A percentile compares a stretch with the other conserved stretches of the same genome.
Conservation (phyloP, 1,140 invertebrate species). For the Apis florea region DNA sequence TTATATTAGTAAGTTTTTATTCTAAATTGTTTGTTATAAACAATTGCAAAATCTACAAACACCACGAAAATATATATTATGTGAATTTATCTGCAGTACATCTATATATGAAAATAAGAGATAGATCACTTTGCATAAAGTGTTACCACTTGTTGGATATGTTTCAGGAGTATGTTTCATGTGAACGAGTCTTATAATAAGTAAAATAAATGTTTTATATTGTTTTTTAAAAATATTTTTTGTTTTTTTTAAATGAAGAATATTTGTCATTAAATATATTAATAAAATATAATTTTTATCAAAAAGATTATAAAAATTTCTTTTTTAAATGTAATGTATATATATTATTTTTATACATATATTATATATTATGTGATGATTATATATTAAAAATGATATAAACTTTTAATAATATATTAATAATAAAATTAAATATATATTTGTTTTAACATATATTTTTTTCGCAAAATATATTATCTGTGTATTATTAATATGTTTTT, state of each 20-base stretch:
- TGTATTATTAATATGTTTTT: background rate
- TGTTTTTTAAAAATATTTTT: too few relatives aligned
- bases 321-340: background rate
- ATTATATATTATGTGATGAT: background rate
- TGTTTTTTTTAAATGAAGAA: background rate
- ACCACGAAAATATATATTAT: background rate
- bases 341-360: too few relatives aligned
- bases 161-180: background rate
- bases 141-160: conserved; percentile 25
- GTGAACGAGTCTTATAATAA: background rate
- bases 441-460: background rate
- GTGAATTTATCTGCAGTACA: conserved; percentile 11
- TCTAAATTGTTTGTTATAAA: background rate
- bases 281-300: background rate
- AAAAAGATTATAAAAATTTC: background rate
- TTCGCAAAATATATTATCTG: background rate
- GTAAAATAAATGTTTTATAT: background rate
- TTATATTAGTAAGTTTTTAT: too few relatives aligned
- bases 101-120: background rate
- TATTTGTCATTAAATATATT: too few relatives aligned
- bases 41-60: background rate
- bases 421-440: background rate
- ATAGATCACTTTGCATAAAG: background rate
- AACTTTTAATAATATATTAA: background rate
- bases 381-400: too few relatives aligned